Evolutionary conservation across 2,113 vertebrate genomes (phyloP).

Genomic region (Origma solitaria): DNA sequence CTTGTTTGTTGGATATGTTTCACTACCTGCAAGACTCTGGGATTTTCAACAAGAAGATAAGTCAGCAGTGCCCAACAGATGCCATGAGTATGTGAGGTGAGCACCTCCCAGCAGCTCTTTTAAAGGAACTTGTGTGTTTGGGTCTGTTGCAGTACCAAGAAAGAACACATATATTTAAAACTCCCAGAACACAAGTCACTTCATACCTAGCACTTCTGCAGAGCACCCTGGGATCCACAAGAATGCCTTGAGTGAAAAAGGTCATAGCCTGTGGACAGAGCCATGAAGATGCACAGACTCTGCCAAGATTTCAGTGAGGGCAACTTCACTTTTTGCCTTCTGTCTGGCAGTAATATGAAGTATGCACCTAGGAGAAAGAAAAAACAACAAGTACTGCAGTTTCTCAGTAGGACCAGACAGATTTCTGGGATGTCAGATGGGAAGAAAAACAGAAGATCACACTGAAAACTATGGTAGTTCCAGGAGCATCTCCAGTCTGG

Average conservation of each 20-base stretch:
- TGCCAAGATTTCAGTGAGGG: not conserved
- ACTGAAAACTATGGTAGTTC: not conserved
- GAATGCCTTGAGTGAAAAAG: not conserved
- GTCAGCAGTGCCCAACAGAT: not conserved
- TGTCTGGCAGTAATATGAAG: not conserved
- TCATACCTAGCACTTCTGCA: not conserved
- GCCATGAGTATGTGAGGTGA: not conserved
- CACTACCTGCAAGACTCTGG: not conserved
- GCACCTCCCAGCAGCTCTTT: not conserved
- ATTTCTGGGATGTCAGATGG: not conserved
- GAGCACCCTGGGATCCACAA: not conserved
- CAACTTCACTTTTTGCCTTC: not conserved
- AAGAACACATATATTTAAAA: not conserved
- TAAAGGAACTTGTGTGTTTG: not conserved
- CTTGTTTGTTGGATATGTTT: not conserved
- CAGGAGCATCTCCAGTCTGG: not conserved
- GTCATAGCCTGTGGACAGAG: not conserved
- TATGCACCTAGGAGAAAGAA: too few species aligned
- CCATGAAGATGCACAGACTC: not conserved
- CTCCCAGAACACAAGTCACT: not conserved
- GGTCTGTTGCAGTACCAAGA: not conserved
- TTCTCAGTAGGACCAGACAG: not conserved
- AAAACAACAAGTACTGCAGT: not conserved
- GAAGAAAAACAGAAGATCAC: not conserved
- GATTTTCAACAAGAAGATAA: not conserved